Evolutionary conservation across 2,113 vertebrate species (phyloP).

Genomic region (Aptenodytes patagonicus): DNA sequence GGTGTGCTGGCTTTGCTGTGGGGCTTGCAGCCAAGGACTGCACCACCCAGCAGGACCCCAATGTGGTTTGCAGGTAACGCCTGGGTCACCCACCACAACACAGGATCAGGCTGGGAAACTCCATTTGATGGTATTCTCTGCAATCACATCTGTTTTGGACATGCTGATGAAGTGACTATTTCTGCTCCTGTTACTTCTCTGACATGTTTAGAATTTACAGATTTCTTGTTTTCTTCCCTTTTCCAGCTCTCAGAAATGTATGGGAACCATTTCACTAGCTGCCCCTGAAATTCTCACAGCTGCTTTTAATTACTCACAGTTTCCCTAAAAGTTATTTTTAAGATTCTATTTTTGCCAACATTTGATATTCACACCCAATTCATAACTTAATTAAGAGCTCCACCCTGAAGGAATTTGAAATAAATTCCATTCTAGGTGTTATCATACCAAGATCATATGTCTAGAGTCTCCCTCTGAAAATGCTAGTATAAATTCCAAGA

Average conservation of each 20-base stretch:
- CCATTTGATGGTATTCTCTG: background rate
- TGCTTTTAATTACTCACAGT: background rate
- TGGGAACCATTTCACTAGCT: background rate
- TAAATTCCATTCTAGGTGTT: background rate
- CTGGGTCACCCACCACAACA: background rate
- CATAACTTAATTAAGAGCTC: background rate
- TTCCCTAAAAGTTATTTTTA: conserved; percentile 13
- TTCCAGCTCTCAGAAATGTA: background rate
- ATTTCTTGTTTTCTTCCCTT: background rate
- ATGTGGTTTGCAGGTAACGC: background rate
- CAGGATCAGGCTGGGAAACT: background rate
- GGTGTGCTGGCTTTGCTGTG: background rate
- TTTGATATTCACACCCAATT: background rate
- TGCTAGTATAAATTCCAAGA: background rate
- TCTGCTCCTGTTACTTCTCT: background rate
- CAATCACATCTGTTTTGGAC: background rate
- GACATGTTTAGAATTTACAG: background rate
- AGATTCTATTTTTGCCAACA: background rate
- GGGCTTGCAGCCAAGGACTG: background rate
- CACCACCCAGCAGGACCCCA: background rate
- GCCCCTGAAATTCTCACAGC: background rate
- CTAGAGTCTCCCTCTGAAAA: background rate
- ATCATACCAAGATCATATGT: background rate
- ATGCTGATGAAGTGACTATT: background rate
- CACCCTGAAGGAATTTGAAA: background rate